Base-by-base conservation (phyloP, 2,113 vertebrate species). In the Pygoscelis antarcticus region DNA sequence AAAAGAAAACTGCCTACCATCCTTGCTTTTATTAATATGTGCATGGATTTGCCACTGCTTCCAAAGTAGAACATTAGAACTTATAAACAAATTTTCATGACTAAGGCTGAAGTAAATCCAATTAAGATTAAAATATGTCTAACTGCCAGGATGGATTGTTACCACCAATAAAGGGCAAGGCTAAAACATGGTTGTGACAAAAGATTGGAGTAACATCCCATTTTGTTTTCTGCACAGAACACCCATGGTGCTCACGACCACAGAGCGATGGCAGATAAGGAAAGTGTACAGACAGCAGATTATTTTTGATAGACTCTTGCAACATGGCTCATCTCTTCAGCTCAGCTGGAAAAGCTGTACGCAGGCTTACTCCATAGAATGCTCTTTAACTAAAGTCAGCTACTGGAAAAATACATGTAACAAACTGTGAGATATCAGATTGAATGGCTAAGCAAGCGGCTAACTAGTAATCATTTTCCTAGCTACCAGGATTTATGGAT, bases 261-360 rank as follows among this genome's bases (percentile, higher is more conserved):
- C 34, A 65, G 51, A 92, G 30, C 32, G 10, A 32, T 47, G 46
- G 29, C 44, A 90, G 82, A 79, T 72, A 76, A 87, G 55, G 38
- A 19, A 87, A 71, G 57, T 10, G n/a, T 55, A 69, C 64, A 74
- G 44, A 54, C 61, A 79, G 49, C 49, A 92, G 62, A 90, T 93
- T 92, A 79, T 90, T 92, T 96, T 15, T 93, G 70, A 90, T 78
- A 91, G 32, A 29, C 38, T 90, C 47, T 38, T 87, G 78, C 70
- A 87, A 60, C 34, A 47, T 20, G 57, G 88, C 44, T 96, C 92
- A 82, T 85, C 75, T 79, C 51, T 51, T 47, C 44, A 42, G 78
- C 84, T 88, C 90, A 93, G 88, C 91, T 96, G 80, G 77, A 92
- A 94, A 87, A 78, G 64, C 64, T 44, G 34, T 34, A 69, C 0